phyloP scores from a whole-genome alignment of 2,888 invertebrate species.

The Trachelus stipa region DNA sequence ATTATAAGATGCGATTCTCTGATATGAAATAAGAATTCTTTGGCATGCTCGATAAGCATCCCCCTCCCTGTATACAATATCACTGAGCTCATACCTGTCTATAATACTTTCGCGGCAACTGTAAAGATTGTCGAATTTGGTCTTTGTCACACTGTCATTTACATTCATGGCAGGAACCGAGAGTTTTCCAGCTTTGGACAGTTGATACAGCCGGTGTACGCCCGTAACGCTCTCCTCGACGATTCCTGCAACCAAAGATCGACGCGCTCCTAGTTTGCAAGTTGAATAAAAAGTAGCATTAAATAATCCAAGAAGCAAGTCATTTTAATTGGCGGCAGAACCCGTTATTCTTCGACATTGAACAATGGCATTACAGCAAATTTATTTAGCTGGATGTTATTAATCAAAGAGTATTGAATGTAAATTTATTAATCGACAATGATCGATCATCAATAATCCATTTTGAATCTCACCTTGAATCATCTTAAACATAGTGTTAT shows the following conservation, averaged over 20 bases:
- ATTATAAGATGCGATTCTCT: no score
- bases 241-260: conserved; percentile 74
- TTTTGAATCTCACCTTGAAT: conserved; percentile 76
- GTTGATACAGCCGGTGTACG: conserved; percentile 95
- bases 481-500: conserved; percentile 91
- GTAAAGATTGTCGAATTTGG: conserved; percentile 97
- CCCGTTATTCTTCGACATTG: no score
- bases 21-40: no score
- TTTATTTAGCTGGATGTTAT: no score
- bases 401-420: no score
- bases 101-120: conserved; percentile 94
- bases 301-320: no score
- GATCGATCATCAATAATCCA: neutral
- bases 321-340: no score
- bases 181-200: conserved; percentile 93
- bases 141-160: conserved; percentile 98
- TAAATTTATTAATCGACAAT: no score
- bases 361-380: no score
- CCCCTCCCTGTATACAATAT: no score
- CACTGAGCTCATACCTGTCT: conserved; percentile 73
- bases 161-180: conserved; percentile 99
- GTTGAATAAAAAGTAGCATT: no score
- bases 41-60: no score
- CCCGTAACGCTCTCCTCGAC: conserved; percentile 98
- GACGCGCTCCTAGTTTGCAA: neutral